Evolutionary conservation across 2,113 vertebrate genomes (phyloP), one percentile per base, ranked within the genome.

Genomic region (Prietella phreatophila): DNA sequence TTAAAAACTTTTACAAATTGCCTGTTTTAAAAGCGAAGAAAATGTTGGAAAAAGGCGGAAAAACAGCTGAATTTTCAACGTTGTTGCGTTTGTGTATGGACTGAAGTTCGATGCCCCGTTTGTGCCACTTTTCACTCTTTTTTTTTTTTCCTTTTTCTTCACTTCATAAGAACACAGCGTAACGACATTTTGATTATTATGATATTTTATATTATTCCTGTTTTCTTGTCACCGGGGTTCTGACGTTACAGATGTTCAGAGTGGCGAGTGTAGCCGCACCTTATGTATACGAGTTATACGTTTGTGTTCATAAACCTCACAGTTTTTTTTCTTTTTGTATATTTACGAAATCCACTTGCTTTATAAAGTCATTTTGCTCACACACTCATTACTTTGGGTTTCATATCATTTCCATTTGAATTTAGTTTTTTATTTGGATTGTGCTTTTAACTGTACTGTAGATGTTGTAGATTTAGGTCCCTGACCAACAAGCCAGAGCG

Each of bases 341-440:
- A 20, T 83, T 33, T 30, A 73, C 19, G 9, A 19, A 53, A 17
- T 63, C 39, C 55, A 76, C 87, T 65, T 67, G 71, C 87, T 84
- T 78, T 65, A 88, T 88, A 88, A 88, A 88, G 82, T 84, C 63
- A 73, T 67, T 84, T 84, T 88, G 71, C 71, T 79, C 87, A 88
- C 86, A 63, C 30, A 39, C 63, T 76, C 73, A 56, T 84, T 10
- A 58, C 47, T 42, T 87, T 39, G 82, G 36, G 42, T 78, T 83
- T 84, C 42, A 63, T 83, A 76, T 50, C 36, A 55, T 79, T 65
- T 65, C 58, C 73, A n/a, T 55, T 27, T 39, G 19, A 25, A 47
- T 76, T 47, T 22, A 19, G 14, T 55, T 80, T 27, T 17, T 30
- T 33, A 27, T 55, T 11, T 13, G 10, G 20, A 15, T 79, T 50